These are phyloP conservation scores for Thermophis baileyi DNA, from an alignment of 2,113 vertebrate species.

Conservation along the genomic window DNA sequence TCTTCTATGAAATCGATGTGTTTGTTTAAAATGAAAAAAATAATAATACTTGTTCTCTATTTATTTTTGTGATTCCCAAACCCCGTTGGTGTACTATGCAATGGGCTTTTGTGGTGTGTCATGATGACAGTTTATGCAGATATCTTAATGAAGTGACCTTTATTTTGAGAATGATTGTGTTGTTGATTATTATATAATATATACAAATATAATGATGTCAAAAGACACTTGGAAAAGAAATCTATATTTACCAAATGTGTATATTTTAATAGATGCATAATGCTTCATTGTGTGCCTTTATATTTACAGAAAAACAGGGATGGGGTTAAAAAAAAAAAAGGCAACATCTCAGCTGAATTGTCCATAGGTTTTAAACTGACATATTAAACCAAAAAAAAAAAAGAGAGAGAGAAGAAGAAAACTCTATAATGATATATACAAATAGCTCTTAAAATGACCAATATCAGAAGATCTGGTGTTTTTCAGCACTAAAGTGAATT, in stretches of 20 bases:
- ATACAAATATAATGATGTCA: conserved; percentile 58
- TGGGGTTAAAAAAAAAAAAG: conserved; percentile 61
- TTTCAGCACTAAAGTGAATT: conserved; percentile 47
- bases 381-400: conserved; percentile 37
- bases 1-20: conserved; percentile 81
- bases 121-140: conserved; percentile 79
- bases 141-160: conserved; percentile 74
- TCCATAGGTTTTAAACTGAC: conserved; percentile 48
- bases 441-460: conserved; percentile 41
- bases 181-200: conserved; percentile 61
- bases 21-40: conserved; percentile 60
- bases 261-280: conserved; percentile 86
- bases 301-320: conserved; percentile 46
- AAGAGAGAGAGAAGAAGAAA: background rate
- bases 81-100: conserved; percentile 86
- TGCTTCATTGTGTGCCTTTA: conserved; percentile 79
- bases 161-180: conserved; percentile 76
- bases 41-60: conserved; percentile 65
- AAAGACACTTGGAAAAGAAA: conserved; percentile 64
- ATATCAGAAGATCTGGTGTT: conserved; percentile 37
- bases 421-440: conserved; percentile 18
- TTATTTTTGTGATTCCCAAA: conserved; percentile 71
- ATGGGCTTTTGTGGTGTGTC: conserved; percentile 85
- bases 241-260: conserved; percentile 78
- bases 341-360: conserved; percentile 53